Evolutionary conservation across 2,113 vertebrate species (phyloP).

Genomic region (Sinocyclocheilus maitianheensis): DNA sequence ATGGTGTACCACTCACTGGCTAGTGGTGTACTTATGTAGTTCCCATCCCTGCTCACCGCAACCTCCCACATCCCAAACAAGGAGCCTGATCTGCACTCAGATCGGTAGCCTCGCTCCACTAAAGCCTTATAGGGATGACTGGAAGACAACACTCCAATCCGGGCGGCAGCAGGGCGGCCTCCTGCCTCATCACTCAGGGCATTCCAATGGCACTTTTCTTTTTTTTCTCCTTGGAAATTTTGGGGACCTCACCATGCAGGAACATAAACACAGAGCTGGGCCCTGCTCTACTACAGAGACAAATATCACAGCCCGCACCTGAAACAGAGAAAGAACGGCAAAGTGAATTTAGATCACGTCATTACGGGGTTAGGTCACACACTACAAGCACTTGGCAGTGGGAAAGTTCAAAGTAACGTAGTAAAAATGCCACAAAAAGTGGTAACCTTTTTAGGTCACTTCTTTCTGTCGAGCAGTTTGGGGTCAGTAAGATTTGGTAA

Average conservation of each 20-base stretch:
- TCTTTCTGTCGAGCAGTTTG: not conserved
- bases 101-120: slow-evolving; percentile 75
- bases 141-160: slow-evolving; percentile 83
- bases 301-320: not conserved
- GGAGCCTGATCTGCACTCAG: slow-evolving; percentile 77
- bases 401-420: not conserved
- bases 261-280: slow-evolving; percentile 75
- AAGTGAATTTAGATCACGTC: not conserved
- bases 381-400: not conserved
- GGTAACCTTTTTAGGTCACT: too few relatives aligned
- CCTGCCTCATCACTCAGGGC: slow-evolving; percentile 75
- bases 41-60: slow-evolving; percentile 72
- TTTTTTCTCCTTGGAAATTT: slow-evolving; percentile 60
- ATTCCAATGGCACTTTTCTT: slow-evolving; percentile 78
- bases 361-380: not conserved
- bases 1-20: slow-evolving; percentile 75
- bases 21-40: slow-evolving; percentile 83
- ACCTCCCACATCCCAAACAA: slow-evolving; percentile 92
- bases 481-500: not conserved
- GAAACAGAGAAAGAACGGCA: not conserved
- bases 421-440: not conserved
- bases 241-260: slow-evolving; percentile 72
- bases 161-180: slow-evolving; percentile 70
- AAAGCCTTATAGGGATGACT: slow-evolving; percentile 96
- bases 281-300: not conserved